Conservation (phyloP, 2,113 vertebrate species). For the Buteo buteo region DNA sequence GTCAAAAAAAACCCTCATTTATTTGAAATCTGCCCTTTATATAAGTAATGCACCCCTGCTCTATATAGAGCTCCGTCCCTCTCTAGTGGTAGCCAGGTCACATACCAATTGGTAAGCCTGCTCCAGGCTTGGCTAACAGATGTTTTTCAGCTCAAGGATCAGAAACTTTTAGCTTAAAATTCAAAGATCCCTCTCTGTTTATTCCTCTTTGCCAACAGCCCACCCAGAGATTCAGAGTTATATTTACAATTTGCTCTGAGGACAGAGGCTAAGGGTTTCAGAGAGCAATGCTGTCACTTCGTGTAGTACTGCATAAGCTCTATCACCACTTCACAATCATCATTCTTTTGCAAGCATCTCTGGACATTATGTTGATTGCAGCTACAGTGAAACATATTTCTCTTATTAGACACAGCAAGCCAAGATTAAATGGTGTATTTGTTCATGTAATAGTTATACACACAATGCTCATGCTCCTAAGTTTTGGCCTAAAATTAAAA, state of each 20-base stretch:
- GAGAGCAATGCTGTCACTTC: background rate
- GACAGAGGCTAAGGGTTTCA: background rate
- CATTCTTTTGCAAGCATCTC: background rate
- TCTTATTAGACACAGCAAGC: background rate
- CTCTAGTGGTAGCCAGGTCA: constrained; percentile 21
- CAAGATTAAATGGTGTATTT: background rate
- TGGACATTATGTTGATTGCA: background rate
- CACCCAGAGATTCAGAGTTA: background rate
- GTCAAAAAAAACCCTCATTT: background rate
- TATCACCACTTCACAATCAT: accelerated
- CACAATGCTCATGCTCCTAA: background rate
- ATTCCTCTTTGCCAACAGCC: background rate
- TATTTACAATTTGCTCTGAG: background rate
- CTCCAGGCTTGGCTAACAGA: background rate
- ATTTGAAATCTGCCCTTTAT: background rate
- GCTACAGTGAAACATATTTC: background rate
- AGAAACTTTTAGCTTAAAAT: background rate
- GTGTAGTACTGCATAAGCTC: background rate
- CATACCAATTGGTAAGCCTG: background rate
- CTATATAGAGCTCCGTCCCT: background rate
- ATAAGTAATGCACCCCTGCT: background rate
- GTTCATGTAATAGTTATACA: accelerated
- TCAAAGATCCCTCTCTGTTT: background rate
- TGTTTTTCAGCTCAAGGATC: background rate
- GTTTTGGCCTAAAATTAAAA: background rate